Evolutionary conservation across 2,113 vertebrate genomes (phyloP).

Genomic region (Argyrosomus japonicus): DNA sequence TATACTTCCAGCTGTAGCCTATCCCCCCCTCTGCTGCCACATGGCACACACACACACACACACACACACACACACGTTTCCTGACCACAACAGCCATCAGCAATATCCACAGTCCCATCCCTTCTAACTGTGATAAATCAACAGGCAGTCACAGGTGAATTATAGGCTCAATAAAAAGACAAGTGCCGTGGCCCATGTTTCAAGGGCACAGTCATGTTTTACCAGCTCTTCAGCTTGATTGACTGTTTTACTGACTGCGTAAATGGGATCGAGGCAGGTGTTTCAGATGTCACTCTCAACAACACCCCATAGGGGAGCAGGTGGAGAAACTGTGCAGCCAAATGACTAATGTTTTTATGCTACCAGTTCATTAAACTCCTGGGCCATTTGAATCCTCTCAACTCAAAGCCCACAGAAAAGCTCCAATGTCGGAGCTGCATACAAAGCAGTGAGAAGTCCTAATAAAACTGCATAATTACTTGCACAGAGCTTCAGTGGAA

Average conservation of each 20-base stretch:
- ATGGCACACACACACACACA: slow-evolving; percentile 12
- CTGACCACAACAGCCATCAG: slow-evolving; percentile 26
- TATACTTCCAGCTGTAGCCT: slow-evolving; percentile 67
- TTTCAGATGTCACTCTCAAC: slow-evolving; percentile 51
- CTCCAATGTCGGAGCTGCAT: slow-evolving; percentile 3
- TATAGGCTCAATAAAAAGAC: slow-evolving; percentile 72
- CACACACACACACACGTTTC: slow-evolving; percentile 21
- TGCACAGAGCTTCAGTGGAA: slow-evolving; percentile 23
- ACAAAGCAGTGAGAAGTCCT: slow-evolving; percentile 23
- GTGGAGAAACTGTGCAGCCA: slow-evolving; percentile 55
- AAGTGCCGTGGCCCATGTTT: slow-evolving; percentile 40
- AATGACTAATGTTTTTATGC: slow-evolving; percentile 63
- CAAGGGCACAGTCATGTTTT: slow-evolving; percentile 70
- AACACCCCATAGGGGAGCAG: slow-evolving; percentile 64
- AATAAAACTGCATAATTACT: slow-evolving; percentile 60
- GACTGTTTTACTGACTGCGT: slow-evolving; percentile 70
- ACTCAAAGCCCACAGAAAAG: slow-evolving; percentile 21
- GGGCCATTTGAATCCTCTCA: slow-evolving; percentile 50
- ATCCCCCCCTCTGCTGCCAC: slow-evolving; percentile 8
- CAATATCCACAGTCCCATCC: slow-evolving; percentile 42
- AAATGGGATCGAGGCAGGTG: slow-evolving; percentile 65
- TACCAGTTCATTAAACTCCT: slow-evolving; percentile 59
- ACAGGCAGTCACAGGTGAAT: slow-evolving; percentile 68
- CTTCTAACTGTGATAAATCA: slow-evolving; percentile 70
- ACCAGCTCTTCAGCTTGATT: slow-evolving; percentile 63